Evolutionary conservation across 2,797 vertebrate species (phyloP).

Genomic region (Gastrophryne carolinensis): DNA sequence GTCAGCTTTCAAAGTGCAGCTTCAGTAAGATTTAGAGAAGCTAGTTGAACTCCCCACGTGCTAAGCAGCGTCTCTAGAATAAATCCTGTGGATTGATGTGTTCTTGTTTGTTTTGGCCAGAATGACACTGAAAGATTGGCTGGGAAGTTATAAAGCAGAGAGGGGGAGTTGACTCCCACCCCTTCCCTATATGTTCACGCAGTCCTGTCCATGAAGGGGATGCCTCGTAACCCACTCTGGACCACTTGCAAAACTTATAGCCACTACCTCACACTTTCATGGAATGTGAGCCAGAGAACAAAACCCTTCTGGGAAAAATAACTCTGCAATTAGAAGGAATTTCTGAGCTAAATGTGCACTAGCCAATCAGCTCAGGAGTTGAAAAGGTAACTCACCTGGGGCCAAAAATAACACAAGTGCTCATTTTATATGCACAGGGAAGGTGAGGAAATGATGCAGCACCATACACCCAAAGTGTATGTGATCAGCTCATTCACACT

Average conservation of each 20-base stretch:
- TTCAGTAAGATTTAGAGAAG: neutral
- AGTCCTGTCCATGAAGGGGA: conserved; percentile 18
- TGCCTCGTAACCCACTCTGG: conserved; percentile 1
- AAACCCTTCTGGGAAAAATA: conserved; percentile 55
- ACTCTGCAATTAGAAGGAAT: conserved; percentile 46
- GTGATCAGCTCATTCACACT: neutral
- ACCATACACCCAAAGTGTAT: neutral
- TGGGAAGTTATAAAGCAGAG: conserved; percentile 50
- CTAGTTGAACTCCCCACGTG: conserved; percentile 2
- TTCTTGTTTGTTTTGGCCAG: conserved; percentile 18
- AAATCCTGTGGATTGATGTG: conserved; percentile 30
- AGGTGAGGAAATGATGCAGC: neutral
- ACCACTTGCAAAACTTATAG: too few relatives aligned
- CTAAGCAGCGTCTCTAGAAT: conserved; percentile 4
- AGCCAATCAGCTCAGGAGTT: conserved; percentile 7
- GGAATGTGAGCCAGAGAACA: conserved; percentile 47
- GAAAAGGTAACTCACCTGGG: conserved; percentile 26
- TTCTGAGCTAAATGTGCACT: conserved; percentile 17
- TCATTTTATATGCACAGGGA: neutral
- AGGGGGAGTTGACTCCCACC: conserved; percentile 52
- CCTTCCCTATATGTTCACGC: conserved; percentile 1
- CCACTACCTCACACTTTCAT: neutral
- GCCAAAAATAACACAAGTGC: conserved; percentile 20
- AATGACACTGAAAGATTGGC: neutral
- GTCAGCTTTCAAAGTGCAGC: neutral